Percentiles rank a stretch among this genome's conserved stretches.
Conservation (phyloP, 2,888 invertebrate species). For the Kuschelorhynchus macadamiae region DNA sequence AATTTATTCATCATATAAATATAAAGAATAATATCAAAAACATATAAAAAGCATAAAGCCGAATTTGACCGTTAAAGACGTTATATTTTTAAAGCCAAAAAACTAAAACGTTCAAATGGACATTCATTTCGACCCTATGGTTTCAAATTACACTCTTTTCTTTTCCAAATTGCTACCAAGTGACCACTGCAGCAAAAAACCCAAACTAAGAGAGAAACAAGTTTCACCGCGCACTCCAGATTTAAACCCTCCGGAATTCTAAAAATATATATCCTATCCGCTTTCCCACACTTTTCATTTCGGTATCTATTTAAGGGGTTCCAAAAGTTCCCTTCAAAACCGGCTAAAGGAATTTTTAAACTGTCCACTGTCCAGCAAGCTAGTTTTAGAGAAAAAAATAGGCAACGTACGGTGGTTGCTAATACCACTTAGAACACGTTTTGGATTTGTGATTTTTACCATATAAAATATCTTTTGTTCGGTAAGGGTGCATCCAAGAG, state of each 20-base stretch:
- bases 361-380: conserved; percentile 44
- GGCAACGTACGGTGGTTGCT: conserved; percentile 31
- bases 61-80: conserved; percentile 22
- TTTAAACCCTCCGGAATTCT: conserved; percentile 35
- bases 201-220: conserved; percentile 29
- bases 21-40: too few relatives aligned
- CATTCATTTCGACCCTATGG: conserved; percentile 13
- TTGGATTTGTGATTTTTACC: conserved; percentile 31
- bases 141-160: conserved; percentile 39
- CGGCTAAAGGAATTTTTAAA: conserved; percentile 23
- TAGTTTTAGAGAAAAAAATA: conserved; percentile 38
- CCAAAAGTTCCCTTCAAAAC: conserved; percentile 32
- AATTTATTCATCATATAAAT: too few relatives aligned
- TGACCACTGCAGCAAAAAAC: conserved; percentile 35
- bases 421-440: conserved; percentile 43
- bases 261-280: conserved; percentile 37
- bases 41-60: too few relatives aligned
- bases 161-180: conserved; percentile 32
- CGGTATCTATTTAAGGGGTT: conserved; percentile 44
- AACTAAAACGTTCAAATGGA: conserved; percentile 9
- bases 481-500: conserved; percentile 5
- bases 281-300: conserved; percentile 40
- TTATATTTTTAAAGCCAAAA: conserved; percentile 25
- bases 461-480: conserved; percentile 1
- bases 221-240: conserved; percentile 35